Percentiles rank a stretch among this genome's conserved stretches.
phyloP scores from a whole-genome alignment of 2,888 invertebrate genomes.

The Sphaerophoria rueppellii region DNA sequence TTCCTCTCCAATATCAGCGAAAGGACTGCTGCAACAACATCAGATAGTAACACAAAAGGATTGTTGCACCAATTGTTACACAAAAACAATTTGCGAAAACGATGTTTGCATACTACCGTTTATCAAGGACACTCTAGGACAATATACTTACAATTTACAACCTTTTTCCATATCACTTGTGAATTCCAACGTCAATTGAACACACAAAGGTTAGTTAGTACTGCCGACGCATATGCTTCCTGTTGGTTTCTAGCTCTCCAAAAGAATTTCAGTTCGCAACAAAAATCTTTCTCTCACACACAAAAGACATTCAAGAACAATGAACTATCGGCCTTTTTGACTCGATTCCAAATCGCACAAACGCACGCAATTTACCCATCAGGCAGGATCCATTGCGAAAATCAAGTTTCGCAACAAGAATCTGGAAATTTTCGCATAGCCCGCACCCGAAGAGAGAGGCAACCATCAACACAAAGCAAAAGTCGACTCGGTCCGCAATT shows the following conservation, averaged over 20 bases:
- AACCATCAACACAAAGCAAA: slow-evolving; percentile 7
- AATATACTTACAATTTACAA: slow-evolving; percentile 18
- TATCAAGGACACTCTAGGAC: slow-evolving; percentile 49
- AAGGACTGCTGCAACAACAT: slow-evolving; percentile 44
- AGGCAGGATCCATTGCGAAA: slow-evolving; percentile 59
- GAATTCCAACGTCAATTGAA: slow-evolving; percentile 11
- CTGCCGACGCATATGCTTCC: slow-evolving; percentile 54
- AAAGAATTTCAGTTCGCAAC: not conserved
- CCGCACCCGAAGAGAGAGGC: not conserved
- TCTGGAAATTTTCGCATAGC: slow-evolving; percentile 49
- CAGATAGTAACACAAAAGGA: slow-evolving; percentile 50
- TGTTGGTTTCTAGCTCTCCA: slow-evolving; percentile 39
- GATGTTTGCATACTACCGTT: slow-evolving; percentile 56
- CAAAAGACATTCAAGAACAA: slow-evolving; percentile 47
- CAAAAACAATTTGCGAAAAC: slow-evolving; percentile 64
- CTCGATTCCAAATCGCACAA: slow-evolving; percentile 52
- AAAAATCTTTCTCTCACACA: not conserved
- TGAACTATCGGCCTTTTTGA: slow-evolving; percentile 60
- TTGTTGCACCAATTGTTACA: slow-evolving; percentile 69
- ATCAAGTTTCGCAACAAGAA: slow-evolving; percentile 22
- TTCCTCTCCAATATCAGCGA: slow-evolving; percentile 18
- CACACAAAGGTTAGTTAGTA: slow-evolving; percentile 7
- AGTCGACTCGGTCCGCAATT: slow-evolving; percentile 36
- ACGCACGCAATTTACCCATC: slow-evolving; percentile 70
- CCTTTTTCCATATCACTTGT: slow-evolving; percentile 11